phyloP scores from a whole-genome alignment of 1,140 invertebrate genomes.

The Magallana gigas region DNA sequence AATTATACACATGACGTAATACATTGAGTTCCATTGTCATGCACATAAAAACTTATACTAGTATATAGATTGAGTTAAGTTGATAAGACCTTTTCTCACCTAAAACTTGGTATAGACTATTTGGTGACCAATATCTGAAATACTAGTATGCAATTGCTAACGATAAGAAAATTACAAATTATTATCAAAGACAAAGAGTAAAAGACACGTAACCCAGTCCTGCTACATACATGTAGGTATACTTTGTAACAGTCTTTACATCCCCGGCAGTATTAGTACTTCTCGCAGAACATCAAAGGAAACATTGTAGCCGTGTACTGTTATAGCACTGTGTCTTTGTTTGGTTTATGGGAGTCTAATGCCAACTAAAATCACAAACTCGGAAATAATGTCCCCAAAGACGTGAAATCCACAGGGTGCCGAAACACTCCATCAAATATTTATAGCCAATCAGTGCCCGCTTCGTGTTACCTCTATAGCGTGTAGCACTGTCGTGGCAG shows the following conservation, averaged over 20 bases:
- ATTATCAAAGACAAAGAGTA: too few relatives aligned
- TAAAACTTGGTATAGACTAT: too few relatives aligned
- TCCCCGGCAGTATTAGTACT: neutral
- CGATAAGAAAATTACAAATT: too few relatives aligned
- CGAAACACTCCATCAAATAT: conserved; percentile 44
- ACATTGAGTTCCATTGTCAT: too few relatives aligned
- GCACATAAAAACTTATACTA: too few relatives aligned
- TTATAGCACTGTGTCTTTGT: conserved; percentile 37
- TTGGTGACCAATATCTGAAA: too few relatives aligned
- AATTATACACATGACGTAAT: too few relatives aligned
- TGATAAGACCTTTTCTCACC: too few relatives aligned
- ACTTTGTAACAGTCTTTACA: neutral
- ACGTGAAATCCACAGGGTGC: conserved; percentile 46
- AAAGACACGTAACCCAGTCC: too few relatives aligned
- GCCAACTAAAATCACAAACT: conserved; percentile 41
- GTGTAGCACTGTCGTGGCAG: neutral
- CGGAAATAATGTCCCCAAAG: conserved; percentile 47
- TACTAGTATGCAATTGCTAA: too few relatives aligned
- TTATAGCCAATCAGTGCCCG: conserved; percentile 47
- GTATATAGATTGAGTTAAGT: too few relatives aligned
- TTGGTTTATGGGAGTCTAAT: conserved; percentile 42
- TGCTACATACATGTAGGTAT: too few relatives aligned
- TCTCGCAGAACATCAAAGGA: conserved; percentile 2
- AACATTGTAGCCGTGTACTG: neutral
- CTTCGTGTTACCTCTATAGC: neutral